Evolutionary conservation across 1,140 invertebrate genomes (phyloP), one percentile per base, ranked within the genome.

Genomic region (Mamestra configurata): DNA sequence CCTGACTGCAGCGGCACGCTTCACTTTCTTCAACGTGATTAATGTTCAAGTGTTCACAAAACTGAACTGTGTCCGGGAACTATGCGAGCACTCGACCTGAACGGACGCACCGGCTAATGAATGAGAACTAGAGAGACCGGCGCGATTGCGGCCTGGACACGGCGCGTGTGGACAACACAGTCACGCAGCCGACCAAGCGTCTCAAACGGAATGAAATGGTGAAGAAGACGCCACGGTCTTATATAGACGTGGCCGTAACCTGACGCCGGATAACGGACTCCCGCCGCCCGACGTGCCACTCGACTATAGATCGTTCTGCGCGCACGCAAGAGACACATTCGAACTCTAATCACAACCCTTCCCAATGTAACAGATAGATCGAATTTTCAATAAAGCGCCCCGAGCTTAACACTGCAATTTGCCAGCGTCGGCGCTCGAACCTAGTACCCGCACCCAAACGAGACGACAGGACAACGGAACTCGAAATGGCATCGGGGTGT

Each of bases 181-280:
- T 77, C 87, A 90, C 90, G 85, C 90, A 82, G 77, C 87, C 90
- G 84, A 85, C 85, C 84, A 82, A 84, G 86, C 88, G 92, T 91
- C 90, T 90, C 88, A 91, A 93, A 93, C 93, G 88, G 89, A 95
- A 95, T 95, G 93, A 95, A 95, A 95, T 93, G 87, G 89, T 94
- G 90, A 93, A 92, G 92, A 94, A 93, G 92, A 92, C 90, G 90
- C 90, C 90, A 81, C 92, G 89, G 88, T 91, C 93, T 94, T 94
- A 88, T 94, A 94, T 94, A 94, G 93, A 94, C 93, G 89, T 90
- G 89, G 89, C 89, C 88, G 93, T 95, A 95, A 94, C 93, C 93
- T 95, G 93, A 92, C 93, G 92, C 92, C 91, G 91, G 90, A 95
- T 95, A 95, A 95, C 93, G 93, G 93, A 88, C 88, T 91, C 88